Evolutionary conservation across 2,797 vertebrate species (phyloP), one percentile per base, ranked within the genome.

Genomic region (Potorous gilbertii): DNA sequence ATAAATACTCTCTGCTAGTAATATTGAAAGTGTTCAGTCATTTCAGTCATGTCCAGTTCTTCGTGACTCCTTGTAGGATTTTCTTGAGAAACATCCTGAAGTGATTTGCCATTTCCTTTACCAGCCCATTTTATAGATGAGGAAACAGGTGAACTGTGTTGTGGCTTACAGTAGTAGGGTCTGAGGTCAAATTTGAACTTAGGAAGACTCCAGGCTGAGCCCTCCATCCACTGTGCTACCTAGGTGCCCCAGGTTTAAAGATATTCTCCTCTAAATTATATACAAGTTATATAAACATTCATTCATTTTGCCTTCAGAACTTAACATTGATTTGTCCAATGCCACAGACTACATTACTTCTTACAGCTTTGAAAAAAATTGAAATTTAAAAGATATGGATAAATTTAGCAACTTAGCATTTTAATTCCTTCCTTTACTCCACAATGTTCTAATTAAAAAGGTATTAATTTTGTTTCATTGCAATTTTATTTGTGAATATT

Each of bases 371-470:
- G 94, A 97, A 97, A 96, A 55, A 97, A 97, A 97, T 97, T 95
- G 90, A 95, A 46, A 31, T 97, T 98, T 97, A 24, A 74, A 96
- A 66, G 94, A 52, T 96, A 56, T 21, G 5, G 94, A n/a, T 89
- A 95, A 94, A 50, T 97, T 98, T 94, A 96, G 66, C 95, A 95
- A 95, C 24, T 96, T 96, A 6, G 55, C 31, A 2, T 92, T 96
- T 98, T 97, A 57, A 96, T 87, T 94, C 34, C 27, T 95, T 90
- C 92, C 92, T 97, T 55, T 34, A 13, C 94, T 97, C 59, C 90
- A 97, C 0, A 98, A 28, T 92, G 9, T 97, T 97, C 95, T 29
- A 94, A 97, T 98, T 98, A 96, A 98, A 46, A 98, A 97, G 21
- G 54, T 98, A 95, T 95, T 96, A 92, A 97, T 90, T 90, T 97